A percentile compares a stretch with the other conserved stretches of the same genome.
Evolutionary conservation across 2,888 invertebrate genomes (phyloP).

Genomic region (Chaetogeoica ovagalla): DNA sequence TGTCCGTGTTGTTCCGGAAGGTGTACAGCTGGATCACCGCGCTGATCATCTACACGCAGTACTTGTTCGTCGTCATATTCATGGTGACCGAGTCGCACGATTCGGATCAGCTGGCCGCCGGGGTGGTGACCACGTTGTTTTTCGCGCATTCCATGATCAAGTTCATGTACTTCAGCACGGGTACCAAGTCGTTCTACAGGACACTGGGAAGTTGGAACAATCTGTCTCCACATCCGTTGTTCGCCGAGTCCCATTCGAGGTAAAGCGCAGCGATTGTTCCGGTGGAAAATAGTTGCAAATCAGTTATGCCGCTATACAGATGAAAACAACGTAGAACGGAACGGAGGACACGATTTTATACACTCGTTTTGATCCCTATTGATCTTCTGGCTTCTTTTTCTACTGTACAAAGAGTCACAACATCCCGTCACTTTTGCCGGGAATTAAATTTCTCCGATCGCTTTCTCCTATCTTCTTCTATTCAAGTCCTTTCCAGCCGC

Average conservation of each 20-base stretch:
- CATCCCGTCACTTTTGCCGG: too few species aligned
- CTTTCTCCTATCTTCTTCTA: too few species aligned
- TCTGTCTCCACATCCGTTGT: slow-evolving; percentile 76
- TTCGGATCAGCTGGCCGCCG: slow-evolving; percentile 72
- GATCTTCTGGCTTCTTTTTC: too few species aligned
- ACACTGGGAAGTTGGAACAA: slow-evolving; percentile 79
- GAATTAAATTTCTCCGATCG: too few species aligned
- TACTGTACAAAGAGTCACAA: too few species aligned
- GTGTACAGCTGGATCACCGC: slow-evolving; percentile 59
- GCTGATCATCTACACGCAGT: slow-evolving; percentile 58
- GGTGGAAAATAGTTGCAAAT: too few species aligned
- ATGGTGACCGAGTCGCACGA: slow-evolving; percentile 73
- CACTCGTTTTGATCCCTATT: too few species aligned
- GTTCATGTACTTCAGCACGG: slow-evolving; percentile 71
- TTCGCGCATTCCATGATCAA: slow-evolving; percentile 79
- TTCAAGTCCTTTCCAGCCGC: too few species aligned
- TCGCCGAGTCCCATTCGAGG: slow-evolving; percentile 78
- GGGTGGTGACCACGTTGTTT: slow-evolving; percentile 80
- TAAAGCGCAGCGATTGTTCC: slow-evolving; percentile 61
- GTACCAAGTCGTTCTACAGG: slow-evolving; percentile 70
- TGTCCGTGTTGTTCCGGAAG: slow-evolving; percentile 59
- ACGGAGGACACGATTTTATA: too few species aligned
- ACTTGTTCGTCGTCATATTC: slow-evolving; percentile 68
- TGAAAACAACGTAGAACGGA: too few species aligned
- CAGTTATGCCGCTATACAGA: too few species aligned